Conservation (phyloP, 2,797 vertebrate genomes). For the Gymnopithys bicolor region DNA sequence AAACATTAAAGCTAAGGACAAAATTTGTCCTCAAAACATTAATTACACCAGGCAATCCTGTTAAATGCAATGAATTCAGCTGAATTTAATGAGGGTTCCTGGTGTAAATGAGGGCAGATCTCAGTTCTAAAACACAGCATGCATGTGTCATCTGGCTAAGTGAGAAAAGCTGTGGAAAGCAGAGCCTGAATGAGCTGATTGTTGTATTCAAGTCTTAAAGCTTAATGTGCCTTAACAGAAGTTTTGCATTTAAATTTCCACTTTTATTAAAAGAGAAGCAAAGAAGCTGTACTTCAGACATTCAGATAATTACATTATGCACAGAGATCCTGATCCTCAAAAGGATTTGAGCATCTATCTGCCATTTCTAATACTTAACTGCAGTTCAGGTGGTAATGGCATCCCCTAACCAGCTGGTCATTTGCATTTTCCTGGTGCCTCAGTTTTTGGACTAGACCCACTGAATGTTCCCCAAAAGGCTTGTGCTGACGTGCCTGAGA, state of each 20-base stretch:
- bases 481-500: rapidly evolving
- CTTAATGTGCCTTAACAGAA: constrained; percentile 57
- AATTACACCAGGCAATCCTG: constrained; percentile 48
- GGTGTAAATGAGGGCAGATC: constrained; percentile 54
- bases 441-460: background rate
- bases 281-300: constrained; percentile 24
- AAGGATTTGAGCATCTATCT: background rate
- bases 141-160: constrained; percentile 37
- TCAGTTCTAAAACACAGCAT: constrained; percentile 36
- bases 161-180: constrained; percentile 32
- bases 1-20: constrained; percentile 47
- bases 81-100: constrained; percentile 53
- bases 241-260: constrained; percentile 56
- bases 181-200: background rate
- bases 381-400: background rate
- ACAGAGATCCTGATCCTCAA: background rate
- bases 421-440: background rate
- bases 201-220: constrained; percentile 39
- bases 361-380: background rate
- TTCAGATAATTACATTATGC: constrained; percentile 3
- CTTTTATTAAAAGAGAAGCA: constrained; percentile 18
- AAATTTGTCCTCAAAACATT: constrained; percentile 59
- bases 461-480: background rate
- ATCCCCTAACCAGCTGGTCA: background rate
- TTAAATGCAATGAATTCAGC: constrained; percentile 50